Conservation (phyloP, 2,113 vertebrate genomes). For the Ochotona princeps region DNA sequence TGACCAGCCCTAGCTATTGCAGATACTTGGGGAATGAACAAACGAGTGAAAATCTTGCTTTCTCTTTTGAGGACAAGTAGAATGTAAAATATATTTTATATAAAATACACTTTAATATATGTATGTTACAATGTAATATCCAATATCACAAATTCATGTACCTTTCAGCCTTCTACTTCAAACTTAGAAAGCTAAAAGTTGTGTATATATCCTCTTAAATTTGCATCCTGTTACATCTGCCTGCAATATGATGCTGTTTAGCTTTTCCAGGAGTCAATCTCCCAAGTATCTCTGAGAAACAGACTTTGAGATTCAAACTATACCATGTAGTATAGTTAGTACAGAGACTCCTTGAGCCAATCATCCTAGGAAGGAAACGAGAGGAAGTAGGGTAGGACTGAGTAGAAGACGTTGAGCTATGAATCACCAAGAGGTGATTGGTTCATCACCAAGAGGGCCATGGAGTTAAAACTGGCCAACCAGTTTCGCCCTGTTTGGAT, state of each 20-base stretch:
- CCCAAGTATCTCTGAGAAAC: neutral
- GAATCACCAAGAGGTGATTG: neutral
- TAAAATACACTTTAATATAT: no score
- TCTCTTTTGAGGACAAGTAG: neutral
- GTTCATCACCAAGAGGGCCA: neutral
- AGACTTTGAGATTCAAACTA: neutral
- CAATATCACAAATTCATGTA: neutral
- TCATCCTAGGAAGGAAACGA: neutral
- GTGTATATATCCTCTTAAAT: neutral
- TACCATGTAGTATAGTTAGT: neutral
- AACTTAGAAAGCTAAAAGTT: neutral
- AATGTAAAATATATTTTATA: neutral
- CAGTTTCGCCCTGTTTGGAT: neutral
- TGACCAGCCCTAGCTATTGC: no score
- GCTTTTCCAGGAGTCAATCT: neutral
- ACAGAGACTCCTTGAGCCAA: neutral
- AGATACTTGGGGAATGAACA: no score
- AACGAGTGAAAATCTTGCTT: no score
- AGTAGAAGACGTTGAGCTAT: neutral
- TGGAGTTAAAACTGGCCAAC: neutral
- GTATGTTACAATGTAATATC: neutral
- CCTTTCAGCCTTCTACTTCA: neutral
- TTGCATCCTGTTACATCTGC: neutral
- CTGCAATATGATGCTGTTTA: neutral
- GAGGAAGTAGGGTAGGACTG: neutral